Evolutionary conservation across 2,797 vertebrate genomes (phyloP).

Genomic region (Perdix hodgsoniae): DNA sequence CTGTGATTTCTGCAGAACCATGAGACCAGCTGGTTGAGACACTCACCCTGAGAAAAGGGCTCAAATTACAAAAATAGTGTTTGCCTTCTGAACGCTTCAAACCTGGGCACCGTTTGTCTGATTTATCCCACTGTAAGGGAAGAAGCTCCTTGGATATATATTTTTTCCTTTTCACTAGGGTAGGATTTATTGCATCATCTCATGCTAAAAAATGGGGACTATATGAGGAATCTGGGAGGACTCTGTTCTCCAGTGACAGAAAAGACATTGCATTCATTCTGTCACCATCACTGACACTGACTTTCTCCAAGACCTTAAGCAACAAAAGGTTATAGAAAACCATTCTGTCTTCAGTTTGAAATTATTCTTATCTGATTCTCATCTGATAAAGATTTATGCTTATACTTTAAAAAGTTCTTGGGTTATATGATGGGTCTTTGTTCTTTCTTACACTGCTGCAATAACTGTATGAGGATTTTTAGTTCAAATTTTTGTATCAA

Average conservation of each 20-base stretch:
- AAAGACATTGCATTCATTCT: neutral
- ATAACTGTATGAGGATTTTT: neutral
- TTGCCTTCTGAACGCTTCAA: neutral
- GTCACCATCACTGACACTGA: neutral
- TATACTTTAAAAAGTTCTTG: neutral
- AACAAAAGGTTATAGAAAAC: neutral
- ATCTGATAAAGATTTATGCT: neutral
- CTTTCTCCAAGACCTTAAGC: neutral
- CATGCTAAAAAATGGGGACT: neutral
- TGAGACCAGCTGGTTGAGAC: neutral
- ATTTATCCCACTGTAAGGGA: slow-evolving; percentile 14
- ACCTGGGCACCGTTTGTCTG: neutral
- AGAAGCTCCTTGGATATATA: neutral
- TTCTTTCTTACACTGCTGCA: neutral
- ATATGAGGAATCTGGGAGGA: neutral
- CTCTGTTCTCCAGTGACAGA: neutral
- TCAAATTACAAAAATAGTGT: neutral
- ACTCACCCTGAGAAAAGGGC: neutral
- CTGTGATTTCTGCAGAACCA: neutral
- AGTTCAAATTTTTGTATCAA: neutral
- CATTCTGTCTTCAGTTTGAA: neutral
- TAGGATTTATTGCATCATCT: slow-evolving; percentile 9
- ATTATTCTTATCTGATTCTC: neutral
- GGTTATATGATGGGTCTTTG: neutral
- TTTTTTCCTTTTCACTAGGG: neutral